Base-by-base conservation (phyloP, 2,113 vertebrate genomes). In the Pterocles burchelli region DNA sequence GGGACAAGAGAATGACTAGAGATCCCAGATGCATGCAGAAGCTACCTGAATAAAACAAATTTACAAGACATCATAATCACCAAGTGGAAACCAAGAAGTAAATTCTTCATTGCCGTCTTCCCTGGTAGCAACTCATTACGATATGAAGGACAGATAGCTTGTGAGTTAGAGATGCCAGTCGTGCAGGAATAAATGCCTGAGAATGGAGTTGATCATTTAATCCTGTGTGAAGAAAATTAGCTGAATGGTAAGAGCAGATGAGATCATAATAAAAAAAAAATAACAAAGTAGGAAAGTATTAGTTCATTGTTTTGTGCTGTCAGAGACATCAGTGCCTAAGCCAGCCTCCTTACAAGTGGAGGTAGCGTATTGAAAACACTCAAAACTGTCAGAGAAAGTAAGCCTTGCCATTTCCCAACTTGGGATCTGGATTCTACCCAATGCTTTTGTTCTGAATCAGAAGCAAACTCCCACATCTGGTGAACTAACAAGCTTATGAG, bases 361-460 rank as follows among this genome's bases (percentile, higher is more conserved):
- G 73, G 75, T 94, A 95, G 83, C 75, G 78, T 84, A 89, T 9
- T 95, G 74, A 93, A 97, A 98, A 93, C 62, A 95, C 57, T 91
- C 72, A 94, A 79, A 83, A 87, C 67, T 77, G 93, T 94, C 95
- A 97, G 70, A 94, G 85, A 97, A 97, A 95, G 70, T 43, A 97
- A 98, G 95, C 49, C 10, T 62, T 90, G 77, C 70, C 85, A 85
- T 97, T 97, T 97, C 96, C 92, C 85, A 96, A 46, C 41, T 96
- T 88, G 75, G 88, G 85, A 96, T 96, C 93, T 97, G 98, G 96
- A 97, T 34, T 85, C 82, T 82, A 57, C 92, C 92, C 97, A 97
- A 65, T 8, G 15, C 95, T 96, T 97, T 98, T 96, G 94, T 78
- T 97, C 94, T 94, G 96, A 97, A 95, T 97, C 96, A 97, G 84